Evolutionary conservation across 2,797 vertebrate genomes (phyloP).

Genomic region (Rhinophrynus dorsalis): DNA sequence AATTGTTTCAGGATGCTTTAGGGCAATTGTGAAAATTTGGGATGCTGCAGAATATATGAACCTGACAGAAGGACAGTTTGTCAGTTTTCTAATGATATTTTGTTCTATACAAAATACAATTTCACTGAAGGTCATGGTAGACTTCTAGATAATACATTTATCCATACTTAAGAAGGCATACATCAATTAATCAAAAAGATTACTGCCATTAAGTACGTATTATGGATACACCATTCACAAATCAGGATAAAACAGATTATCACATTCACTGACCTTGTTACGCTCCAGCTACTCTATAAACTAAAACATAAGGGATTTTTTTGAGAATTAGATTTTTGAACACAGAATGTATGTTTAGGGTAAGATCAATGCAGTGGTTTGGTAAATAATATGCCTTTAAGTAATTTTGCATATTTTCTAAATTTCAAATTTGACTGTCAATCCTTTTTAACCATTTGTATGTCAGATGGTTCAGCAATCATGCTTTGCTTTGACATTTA

Average conservation of each 20-base stretch:
- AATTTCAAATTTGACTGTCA: too few relatives aligned
- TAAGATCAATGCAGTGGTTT: too few relatives aligned
- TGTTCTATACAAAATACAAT: slow-evolving; percentile 20
- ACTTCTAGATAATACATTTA: slow-evolving; percentile 44
- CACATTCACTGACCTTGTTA: slow-evolving; percentile 46
- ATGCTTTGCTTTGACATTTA: too few relatives aligned
- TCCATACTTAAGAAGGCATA: slow-evolving; percentile 37
- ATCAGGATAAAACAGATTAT: slow-evolving; percentile 47
- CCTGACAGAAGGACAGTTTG: background rate
- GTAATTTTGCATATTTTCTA: too few relatives aligned
- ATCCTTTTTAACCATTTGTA: too few relatives aligned
- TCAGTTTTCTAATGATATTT: slow-evolving; percentile 16
- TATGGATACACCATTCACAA: slow-evolving; percentile 42
- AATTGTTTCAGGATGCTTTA: background rate
- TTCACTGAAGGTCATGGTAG: slow-evolving; percentile 31
- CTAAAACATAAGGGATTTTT: slow-evolving; percentile 18
- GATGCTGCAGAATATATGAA: background rate
- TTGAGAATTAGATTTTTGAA: slow-evolving; percentile 5
- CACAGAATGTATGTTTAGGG: too few relatives aligned
- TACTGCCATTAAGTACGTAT: slow-evolving; percentile 47
- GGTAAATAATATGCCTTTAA: too few relatives aligned
- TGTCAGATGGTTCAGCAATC: too few relatives aligned
- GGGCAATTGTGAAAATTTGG: background rate
- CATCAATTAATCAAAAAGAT: slow-evolving; percentile 51
- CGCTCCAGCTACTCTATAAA: slow-evolving; percentile 30